phyloP scores from a whole-genome alignment of 2,113 vertebrate genomes.

The Andinoacara biseriatus region DNA sequence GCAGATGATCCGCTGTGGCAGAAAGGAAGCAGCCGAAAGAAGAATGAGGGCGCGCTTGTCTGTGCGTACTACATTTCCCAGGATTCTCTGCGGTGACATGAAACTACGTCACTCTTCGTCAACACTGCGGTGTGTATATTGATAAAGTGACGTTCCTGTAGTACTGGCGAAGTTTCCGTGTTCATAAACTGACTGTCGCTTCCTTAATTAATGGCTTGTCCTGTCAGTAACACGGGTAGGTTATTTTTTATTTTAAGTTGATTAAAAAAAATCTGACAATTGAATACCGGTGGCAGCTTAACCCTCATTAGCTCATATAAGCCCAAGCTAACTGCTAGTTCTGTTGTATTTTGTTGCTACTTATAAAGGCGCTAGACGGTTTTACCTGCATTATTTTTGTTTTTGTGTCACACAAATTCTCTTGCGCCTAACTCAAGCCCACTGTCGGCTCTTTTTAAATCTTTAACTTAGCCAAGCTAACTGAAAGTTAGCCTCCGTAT shows the following conservation, averaged over 20 bases:
- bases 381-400: background rate
- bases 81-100: slow-evolving; percentile 3
- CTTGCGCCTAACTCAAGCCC: background rate
- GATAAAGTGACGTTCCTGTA: background rate
- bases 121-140: background rate
- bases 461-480: background rate
- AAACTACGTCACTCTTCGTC: background rate
- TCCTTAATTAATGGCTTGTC: slow-evolving; percentile 65
- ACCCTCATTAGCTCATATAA: background rate
- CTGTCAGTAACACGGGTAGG: slow-evolving; percentile 66
- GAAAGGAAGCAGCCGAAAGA: background rate
- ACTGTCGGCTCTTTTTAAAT: background rate
- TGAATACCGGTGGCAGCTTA: background rate
- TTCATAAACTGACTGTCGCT: background rate
- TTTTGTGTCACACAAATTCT: background rate
- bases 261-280: background rate
- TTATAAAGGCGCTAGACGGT: background rate
- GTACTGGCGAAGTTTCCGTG: background rate
- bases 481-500: background rate
- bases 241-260: background rate
- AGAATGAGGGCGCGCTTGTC: background rate
- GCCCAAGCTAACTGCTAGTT: background rate
- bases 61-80: slow-evolving; percentile 73
- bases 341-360: background rate
- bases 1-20: background rate